Base-by-base conservation (phyloP, 2,888 invertebrate species). In the Cybosia mesomella region DNA sequence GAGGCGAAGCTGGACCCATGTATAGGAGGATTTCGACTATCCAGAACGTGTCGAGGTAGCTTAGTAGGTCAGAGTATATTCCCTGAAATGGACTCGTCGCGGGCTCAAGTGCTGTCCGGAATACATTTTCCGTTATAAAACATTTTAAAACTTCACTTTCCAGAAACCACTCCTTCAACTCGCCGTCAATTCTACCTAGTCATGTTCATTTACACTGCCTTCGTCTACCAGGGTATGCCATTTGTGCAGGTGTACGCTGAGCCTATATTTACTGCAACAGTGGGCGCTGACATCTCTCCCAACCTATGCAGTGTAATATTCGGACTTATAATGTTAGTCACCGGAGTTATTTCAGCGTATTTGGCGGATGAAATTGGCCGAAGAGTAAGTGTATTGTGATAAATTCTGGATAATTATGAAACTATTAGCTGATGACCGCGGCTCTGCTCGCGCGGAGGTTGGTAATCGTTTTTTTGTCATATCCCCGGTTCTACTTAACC, bases 161-260 rank as follows among this genome's bases (percentile, higher is more conserved):
- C 85, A 93, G 93, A 79, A 71, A 89, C 88, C 68, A 92, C 91
- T 13, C 79, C 81, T 0, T 86, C 92, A 3, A 87, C 90, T 0
- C 89, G 89, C 0, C 83, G 81, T 4, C 89, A 89, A 0, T 72
- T 92, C 18, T n/a, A 83, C 2, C 73, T 91, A 0, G 75, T 77
- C 1, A 36, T 91, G 0, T 73, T 80, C 0, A 73, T 92, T 2
- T 80, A 85, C 71, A 87, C 89, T 0, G 77, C 88, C 0, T 78
- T 87, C 18, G 85, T 90, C n/a, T 91, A 90, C 80, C 92, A 93
- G 88, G 93, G 93, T 0, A 67, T 92, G 0, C 81, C 91, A 0
- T 88, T 88, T 0, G 77, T 93, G 0, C 91, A 92, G 72, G 92
- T 93, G 34, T 93, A 91, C 70, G 92, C 92, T 0, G 88, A 87